Conservation (phyloP, 2,113 vertebrate species). For the Mellivora capensis region DNA sequence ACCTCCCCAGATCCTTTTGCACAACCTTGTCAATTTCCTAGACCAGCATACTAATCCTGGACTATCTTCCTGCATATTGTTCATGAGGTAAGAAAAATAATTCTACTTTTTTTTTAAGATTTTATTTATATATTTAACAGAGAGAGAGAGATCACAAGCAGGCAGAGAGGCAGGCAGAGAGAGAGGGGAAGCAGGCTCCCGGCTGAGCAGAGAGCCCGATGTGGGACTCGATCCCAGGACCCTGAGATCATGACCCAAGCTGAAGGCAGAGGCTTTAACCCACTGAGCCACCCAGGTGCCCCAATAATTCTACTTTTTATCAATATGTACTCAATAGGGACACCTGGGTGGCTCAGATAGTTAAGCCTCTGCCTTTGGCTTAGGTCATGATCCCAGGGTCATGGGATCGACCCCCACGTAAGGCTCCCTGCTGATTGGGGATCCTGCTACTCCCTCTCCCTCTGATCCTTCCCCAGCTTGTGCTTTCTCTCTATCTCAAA, state of each 20-base stretch:
- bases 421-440: neutral
- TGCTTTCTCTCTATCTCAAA: neutral
- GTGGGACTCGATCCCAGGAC: too few species aligned
- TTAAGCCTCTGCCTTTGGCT: neutral
- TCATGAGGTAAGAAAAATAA: neutral
- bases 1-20: neutral
- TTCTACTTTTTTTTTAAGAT: neutral
- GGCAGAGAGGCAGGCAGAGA: too few species aligned
- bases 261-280: too few species aligned
- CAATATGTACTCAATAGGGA: neutral
- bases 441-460: neutral
- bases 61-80: neutral
- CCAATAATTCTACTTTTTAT: neutral
- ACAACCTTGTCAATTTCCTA: neutral
- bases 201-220: too few species aligned
- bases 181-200: too few species aligned
- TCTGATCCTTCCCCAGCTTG: neutral
- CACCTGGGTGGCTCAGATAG: neutral
- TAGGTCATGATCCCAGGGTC: neutral
- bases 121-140: too few species aligned
- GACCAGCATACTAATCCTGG: neutral
- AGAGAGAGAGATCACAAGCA: too few species aligned
- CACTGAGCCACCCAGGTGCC: too few species aligned
- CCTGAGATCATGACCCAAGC: too few species aligned
- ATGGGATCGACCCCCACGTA: neutral